Base-by-base conservation (phyloP, 1,140 invertebrate species). In the Drosophila bocki region DNA sequence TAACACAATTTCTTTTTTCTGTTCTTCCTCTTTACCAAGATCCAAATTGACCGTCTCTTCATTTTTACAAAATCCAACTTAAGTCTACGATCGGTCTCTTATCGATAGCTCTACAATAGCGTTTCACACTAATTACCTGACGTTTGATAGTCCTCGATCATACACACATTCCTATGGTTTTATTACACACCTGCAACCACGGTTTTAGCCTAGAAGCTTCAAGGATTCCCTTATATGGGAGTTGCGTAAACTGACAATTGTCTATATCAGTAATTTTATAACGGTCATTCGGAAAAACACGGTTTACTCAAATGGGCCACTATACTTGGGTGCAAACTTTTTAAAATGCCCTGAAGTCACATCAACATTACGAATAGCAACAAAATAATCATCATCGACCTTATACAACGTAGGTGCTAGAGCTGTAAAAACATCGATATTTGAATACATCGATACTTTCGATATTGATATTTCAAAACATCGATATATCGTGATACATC, bases 91-190 rank as follows among this genome's bases (percentile, higher is more conserved):
- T 22, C 22, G 22, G 22, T 22, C 22, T 35, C 39, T 17, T 42
- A 42, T 8, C 41, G 41, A 42, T 42, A 42, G 8, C 35, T n/a
- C 0, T 41, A 22, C 22, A 41, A n/a, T 15, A n/a, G 17, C 6
- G 19, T 19, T 19, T 19, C 17, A 19, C 42, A 44, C 15, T n/a
- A 42, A 29, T 19, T 19, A 50, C 26, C 48, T 50, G 26, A n/a
- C 47, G n/a, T 50, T 50, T 50, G 48, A 50, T 53, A 11, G n/a
- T 13, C n/a, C 50, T 33, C 29, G 29, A 53, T 53, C 22, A 48
- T 41, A 57, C 22, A 26, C 7, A 41, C 6, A 39, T 12, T 29
- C 15, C 8, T 41, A 57, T 39, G 13, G 35, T 17, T 12, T 42
- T 42, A 57, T 29, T 50, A 29, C 54, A 42, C 22, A 19, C 7